Evolutionary conservation across 2,797 vertebrate species (phyloP), one percentile per base, ranked within the genome.

Genomic region (Astyanax mexicanus): DNA sequence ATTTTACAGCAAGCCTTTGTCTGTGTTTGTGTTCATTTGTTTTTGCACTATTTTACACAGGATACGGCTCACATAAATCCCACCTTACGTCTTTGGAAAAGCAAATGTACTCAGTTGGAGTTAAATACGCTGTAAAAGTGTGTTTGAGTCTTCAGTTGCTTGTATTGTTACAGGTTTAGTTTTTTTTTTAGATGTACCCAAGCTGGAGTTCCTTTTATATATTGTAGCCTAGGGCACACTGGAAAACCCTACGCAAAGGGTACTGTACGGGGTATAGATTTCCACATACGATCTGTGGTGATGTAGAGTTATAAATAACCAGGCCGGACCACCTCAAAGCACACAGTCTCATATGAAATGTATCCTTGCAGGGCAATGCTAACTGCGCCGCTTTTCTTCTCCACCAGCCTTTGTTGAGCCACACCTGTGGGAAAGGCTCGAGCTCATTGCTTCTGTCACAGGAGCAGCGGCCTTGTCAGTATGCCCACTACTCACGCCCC

Each of bases 341-440:
- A 10, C 74, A 10, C 11, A 54, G n/a, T 15, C 12, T 38, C 9
- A 10, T 17, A 57, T 23, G 25, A 68, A n/a, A 35, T 32, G 13
- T 49, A 38, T 57, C 19, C 29, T 49, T 51, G 9, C 19, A 57
- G 40, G 32, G 37, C 17, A 65, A 67, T 45, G 61, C 57, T 27
- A 71, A 37, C 57, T 55, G 61, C 17, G 12, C 45, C 32, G 49
- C 27, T 35, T 54, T 65, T 54, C 27, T 62, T 69, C 25, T 60
- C n/a, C 9, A 19, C 23, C 9, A 37, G 15, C 45, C 57, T 15
- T 69, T 66, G 40, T 51, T 66, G 13, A 29, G 40, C 52, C 49
- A 88, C 88, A 91, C 89, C 88, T 90, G 85, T 89, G 86, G 86
- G 86, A 87, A 87, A 80, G 75, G 72, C 80, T 74, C 67, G 60